Base-by-base conservation (phyloP, 2,113 vertebrate genomes). In the Spheniscus mendiculus region DNA sequence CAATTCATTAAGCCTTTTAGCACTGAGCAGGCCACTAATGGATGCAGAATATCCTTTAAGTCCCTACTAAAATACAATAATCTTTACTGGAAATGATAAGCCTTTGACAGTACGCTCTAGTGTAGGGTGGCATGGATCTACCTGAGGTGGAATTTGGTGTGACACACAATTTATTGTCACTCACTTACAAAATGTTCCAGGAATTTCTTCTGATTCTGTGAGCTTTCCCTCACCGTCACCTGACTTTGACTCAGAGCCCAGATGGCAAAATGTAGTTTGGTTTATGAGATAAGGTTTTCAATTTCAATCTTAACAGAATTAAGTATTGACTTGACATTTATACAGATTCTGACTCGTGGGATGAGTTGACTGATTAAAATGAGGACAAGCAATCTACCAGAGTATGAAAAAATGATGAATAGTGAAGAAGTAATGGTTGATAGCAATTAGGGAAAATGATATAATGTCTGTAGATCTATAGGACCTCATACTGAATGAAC, bases 331-430 rank as follows among this genome's bases (percentile, higher is more conserved):
- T 96, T 94, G 90, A 95, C 53, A 58, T 97, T 96, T 96, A 78
- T 93, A 94, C 63, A 80, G 95, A 95, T 94, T 94, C 67, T 98
- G 97, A 97, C 94, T 98, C 44, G 89, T 92, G 36, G 84, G 92
- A 87, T 97, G 95, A 97, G 88, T 83, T 96, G 83, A 92, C 69
- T 96, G 92, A 96, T 96, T 96, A 96, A 93, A 97, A 96, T 93
- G 61, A 94, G 83, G 88, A 83, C 73, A 91, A 92, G 69, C 74
- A 84, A 94, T 91, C 86, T 92, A 90, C 23, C 42, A 82, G 62
- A 95, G 49, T 89, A 72, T 40, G 19, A 77, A 96, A 89, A 97
- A 89, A 77, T 34, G 44, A 93, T 89, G 63, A 87, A 84, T 69
- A 67, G 18, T 69, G 71, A 70, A 95, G 82, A 66, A 94, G 63